A percentile compares a stretch with the other conserved stretches of the same genome.
Evolutionary conservation across 2,888 invertebrate species (phyloP).

Genomic region (Anagyrus pseudococci): DNA sequence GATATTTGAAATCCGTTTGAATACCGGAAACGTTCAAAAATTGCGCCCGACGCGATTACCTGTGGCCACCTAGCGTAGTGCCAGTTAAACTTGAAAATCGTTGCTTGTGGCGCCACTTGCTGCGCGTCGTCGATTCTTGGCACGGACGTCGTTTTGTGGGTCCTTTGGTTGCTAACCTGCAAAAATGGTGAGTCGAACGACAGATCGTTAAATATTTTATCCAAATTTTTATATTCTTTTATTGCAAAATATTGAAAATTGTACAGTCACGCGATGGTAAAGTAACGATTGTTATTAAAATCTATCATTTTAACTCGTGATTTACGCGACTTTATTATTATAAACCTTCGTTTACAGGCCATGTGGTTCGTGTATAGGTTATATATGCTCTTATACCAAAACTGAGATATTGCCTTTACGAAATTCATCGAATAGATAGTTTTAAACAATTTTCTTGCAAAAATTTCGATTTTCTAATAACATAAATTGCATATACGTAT

Average conservation of each 20-base stretch:
- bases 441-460: too few relatives aligned
- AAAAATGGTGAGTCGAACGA: constrained; percentile 30
- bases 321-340: neutral
- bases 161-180: constrained; percentile 28
- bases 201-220: neutral
- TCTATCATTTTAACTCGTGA: neutral
- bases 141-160: neutral
- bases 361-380: constrained; percentile 18
- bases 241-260: neutral
- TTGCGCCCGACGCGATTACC: too few relatives aligned
- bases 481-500: too few relatives aligned
- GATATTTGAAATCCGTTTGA: too few relatives aligned
- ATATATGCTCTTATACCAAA: too few relatives aligned
- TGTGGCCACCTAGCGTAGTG: too few relatives aligned
- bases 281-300: neutral
- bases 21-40: constrained; percentile 14
- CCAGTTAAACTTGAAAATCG: too few relatives aligned
- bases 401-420: too few relatives aligned
- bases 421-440: too few relatives aligned
- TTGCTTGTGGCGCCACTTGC: too few relatives aligned
- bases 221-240: neutral
- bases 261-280: neutral
- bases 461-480: too few relatives aligned
- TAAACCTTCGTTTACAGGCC: neutral
- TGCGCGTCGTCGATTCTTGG: neutral